Conservation (phyloP, 1,140 invertebrate genomes). For the Drosophila simulans region DNA sequence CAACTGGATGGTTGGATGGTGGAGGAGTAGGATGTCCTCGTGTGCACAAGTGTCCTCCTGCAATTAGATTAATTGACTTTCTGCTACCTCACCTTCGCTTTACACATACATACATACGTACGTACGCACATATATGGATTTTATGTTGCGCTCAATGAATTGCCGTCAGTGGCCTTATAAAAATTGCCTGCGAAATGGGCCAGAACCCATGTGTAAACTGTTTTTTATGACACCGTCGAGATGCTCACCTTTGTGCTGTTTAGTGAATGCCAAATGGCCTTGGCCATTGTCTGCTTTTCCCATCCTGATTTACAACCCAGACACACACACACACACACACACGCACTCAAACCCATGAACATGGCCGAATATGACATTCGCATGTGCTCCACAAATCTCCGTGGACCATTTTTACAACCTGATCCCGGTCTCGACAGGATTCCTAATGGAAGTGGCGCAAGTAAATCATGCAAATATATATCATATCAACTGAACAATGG, state of each 20-base stretch:
- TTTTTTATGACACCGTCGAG: slow-evolving; percentile 68
- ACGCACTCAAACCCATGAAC: slow-evolving; percentile 6
- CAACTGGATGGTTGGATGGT: not conserved
- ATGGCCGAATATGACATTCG: slow-evolving; percentile 42
- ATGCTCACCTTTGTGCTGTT: slow-evolving; percentile 54
- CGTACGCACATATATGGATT: slow-evolving; percentile 11
- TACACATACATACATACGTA: no score
- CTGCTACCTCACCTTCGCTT: slow-evolving; percentile 11
- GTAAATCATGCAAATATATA: slow-evolving; percentile 43
- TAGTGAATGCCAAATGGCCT: slow-evolving; percentile 54
- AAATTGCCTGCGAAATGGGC: slow-evolving; percentile 61
- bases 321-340: slow-evolving; percentile 15
- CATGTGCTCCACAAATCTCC: slow-evolving; percentile 26
- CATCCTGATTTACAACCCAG: slow-evolving; percentile 65
- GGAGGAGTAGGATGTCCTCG: slow-evolving; percentile 13
- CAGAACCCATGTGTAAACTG: slow-evolving; percentile 55
- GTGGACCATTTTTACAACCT: slow-evolving; percentile 44
- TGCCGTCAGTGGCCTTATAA: slow-evolving; percentile 70
- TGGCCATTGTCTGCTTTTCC: slow-evolving; percentile 66
- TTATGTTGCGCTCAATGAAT: slow-evolving; percentile 39
- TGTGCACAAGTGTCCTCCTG: slow-evolving; percentile 32
- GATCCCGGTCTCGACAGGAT: slow-evolving; percentile 11
- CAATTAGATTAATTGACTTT: slow-evolving; percentile 75
- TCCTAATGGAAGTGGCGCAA: slow-evolving; percentile 19
- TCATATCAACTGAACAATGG: slow-evolving; percentile 23